Evolutionary conservation across 2,797 vertebrate genomes (phyloP), one percentile per base, ranked within the genome.

Genomic region (Danio tinwini): DNA sequence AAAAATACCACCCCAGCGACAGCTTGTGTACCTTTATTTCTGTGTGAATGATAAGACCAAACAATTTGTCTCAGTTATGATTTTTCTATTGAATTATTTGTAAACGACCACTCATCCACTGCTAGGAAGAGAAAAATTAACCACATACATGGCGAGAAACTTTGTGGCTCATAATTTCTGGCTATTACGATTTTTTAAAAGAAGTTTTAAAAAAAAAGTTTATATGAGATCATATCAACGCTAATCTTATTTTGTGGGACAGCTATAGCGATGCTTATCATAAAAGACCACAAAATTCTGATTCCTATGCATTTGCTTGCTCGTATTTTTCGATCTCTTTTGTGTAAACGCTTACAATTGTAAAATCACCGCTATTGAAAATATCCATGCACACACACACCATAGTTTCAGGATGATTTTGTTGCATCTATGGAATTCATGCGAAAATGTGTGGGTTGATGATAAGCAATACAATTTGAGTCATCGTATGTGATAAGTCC

Each of bases 391-490:
- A 49, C 53, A 5, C n/a, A 29, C 29, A 29, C 29, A 19, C 29
- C 5, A 5, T 13, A 10, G 14, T 59, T 49, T 45, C 12, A 21
- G 12, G 11, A 1, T 19, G 12, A 49, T 72, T 72, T 7, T 1
- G 42, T 49, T 16, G 12, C 14, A 8, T 39, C 21, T 62, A 42
- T 49, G 58, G 14, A 78, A 21, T 70, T 50, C 55, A 5, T 19
- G 14, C 0, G 13, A 70, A 61, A 52, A 71, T 42, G 56, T 63
- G 67, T 71, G 58, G 37, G 64, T 56, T 29, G 65, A 21, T 52
- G 3, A 68, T 21, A 21, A 19, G 12, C 44, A 42, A 59, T 61
- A 42, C 8, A 42, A 72, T 85, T 82, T 86, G 85, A 86, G 69
- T 86, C 82, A 78, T 59, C 29, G 0, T 59, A 61, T 70, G 42